These are phyloP conservation scores for Andinoacara biseriatus DNA, from an alignment of 2,113 vertebrate genomes.

Conservation along the genomic window DNA sequence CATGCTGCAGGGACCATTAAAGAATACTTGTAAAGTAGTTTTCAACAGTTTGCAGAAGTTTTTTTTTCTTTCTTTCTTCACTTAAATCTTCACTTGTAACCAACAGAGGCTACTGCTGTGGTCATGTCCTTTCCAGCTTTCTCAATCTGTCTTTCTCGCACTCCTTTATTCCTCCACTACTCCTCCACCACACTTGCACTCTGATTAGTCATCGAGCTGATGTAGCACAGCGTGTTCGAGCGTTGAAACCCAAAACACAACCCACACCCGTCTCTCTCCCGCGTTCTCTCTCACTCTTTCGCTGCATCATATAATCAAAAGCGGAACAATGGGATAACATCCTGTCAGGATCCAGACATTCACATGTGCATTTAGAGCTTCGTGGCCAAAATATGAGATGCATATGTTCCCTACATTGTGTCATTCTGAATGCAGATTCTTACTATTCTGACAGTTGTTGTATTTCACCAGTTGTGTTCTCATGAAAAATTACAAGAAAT, in stretches of 20 bases:
- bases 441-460: background rate
- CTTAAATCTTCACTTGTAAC: background rate
- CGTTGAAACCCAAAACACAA: slow-evolving; percentile 44
- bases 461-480: background rate
- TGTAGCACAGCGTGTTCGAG: slow-evolving; percentile 35
- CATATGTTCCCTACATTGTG: accelerated
- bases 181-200: slow-evolving; percentile 47
- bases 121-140: background rate
- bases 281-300: background rate
- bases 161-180: slow-evolving; percentile 25
- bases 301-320: slow-evolving; percentile 4
- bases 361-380: slow-evolving; percentile 1
- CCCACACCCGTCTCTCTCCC: slow-evolving; percentile 10
- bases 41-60: background rate
- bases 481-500: background rate
- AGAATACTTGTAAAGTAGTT: background rate
- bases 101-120: background rate
- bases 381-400: background rate
- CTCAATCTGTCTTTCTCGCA: background rate
- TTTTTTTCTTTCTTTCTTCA: background rate
- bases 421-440: background rate
- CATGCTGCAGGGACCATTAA: background rate
- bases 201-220: slow-evolving; percentile 58
- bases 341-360: background rate
- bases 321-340: background rate